Evolutionary conservation across 2,797 vertebrate genomes (phyloP).

Genomic region (Cynopterus sphinx): DNA sequence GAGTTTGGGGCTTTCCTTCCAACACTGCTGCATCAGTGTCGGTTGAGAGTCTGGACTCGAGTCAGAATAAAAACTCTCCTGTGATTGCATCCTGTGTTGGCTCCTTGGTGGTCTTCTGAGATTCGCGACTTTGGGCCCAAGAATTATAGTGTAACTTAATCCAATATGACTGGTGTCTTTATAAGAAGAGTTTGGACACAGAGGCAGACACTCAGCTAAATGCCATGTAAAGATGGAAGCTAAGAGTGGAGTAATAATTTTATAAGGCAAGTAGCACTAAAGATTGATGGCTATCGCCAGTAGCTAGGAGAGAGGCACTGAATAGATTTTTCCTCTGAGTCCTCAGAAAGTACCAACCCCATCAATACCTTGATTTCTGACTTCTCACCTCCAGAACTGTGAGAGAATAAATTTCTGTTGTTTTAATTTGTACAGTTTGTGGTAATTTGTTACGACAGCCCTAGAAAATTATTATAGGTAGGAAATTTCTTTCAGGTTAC

Average conservation of each 20-base stretch:
- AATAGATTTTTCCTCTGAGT: background rate
- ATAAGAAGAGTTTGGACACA: background rate
- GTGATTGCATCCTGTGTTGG: no score
- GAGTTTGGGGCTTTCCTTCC: no score
- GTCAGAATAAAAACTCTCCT: no score
- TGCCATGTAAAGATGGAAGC: background rate
- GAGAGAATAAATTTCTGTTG: background rate
- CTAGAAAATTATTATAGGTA: background rate
- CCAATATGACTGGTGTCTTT: background rate
- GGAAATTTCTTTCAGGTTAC: background rate
- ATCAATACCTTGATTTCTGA: background rate
- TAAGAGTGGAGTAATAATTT: background rate
- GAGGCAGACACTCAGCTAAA: background rate
- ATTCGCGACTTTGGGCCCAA: no score
- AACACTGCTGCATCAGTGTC: no score
- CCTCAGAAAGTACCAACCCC: background rate
- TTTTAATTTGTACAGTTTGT: background rate
- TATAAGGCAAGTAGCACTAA: background rate
- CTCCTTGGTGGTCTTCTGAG: no score
- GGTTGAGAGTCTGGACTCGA: no score
- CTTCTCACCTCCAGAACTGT: background rate
- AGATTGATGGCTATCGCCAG: background rate
- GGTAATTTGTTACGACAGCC: background rate
- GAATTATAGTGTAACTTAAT: background rate
- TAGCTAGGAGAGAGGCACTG: background rate